phyloP scores from a whole-genome alignment of 2,113 vertebrate genomes.

The Candoia aspera region DNA sequence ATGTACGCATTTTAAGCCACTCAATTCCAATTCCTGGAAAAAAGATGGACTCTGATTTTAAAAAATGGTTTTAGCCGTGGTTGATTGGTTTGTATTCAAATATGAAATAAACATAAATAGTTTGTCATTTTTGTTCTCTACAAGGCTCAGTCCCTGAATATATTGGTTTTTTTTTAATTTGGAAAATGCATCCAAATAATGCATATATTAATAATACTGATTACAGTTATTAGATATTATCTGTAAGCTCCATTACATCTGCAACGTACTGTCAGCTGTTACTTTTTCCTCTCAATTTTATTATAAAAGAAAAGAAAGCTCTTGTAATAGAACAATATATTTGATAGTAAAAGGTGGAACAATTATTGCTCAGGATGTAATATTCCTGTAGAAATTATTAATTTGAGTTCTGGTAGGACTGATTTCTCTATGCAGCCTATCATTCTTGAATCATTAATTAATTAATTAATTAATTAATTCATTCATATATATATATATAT shows the following conservation, averaged over 20 bases:
- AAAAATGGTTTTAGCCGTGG: background rate
- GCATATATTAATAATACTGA: background rate
- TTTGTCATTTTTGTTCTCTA: background rate
- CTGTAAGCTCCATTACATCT: conserved; percentile 14
- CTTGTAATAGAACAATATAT: conserved; percentile 13
- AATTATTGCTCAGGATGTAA: conserved; percentile 10
- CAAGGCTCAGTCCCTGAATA: background rate
- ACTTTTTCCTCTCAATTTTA: conserved; percentile 20
- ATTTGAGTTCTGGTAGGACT: conserved; percentile 35
- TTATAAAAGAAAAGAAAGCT: conserved; percentile 7
- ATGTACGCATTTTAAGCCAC: background rate
- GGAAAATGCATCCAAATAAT: background rate
- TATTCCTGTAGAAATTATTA: conserved; percentile 42
- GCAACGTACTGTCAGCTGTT: conserved; percentile 5
- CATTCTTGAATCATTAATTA: conserved; percentile 35
- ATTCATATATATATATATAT: background rate
- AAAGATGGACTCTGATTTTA: background rate
- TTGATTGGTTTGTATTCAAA: background rate
- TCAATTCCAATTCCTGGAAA: background rate
- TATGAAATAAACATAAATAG: background rate
- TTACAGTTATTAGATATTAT: conserved; percentile 8
- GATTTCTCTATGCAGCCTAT: background rate
- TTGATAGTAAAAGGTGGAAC: background rate
- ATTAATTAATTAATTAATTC: no score
- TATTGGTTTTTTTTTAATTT: background rate